phyloP scores from a whole-genome alignment of 2,113 vertebrate species.

The Scartelaos histophorus region DNA sequence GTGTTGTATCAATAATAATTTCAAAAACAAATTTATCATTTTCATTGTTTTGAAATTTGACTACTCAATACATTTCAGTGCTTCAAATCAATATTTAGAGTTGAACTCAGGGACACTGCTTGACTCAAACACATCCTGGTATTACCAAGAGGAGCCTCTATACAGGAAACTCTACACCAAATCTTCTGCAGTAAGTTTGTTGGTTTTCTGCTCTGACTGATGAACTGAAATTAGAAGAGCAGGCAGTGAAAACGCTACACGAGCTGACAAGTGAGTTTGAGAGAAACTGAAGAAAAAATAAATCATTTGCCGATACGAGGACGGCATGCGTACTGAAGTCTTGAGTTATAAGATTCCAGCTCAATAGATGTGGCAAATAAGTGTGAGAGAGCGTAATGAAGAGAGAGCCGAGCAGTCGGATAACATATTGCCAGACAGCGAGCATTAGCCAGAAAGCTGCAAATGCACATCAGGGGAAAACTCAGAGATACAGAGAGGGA shows the following conservation, averaged over 20 bases:
- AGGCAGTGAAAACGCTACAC: not conserved
- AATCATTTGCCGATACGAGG: slow-evolving; percentile 11
- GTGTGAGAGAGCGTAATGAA: slow-evolving; percentile 55
- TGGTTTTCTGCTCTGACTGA: not conserved
- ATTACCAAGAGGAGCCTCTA: not conserved
- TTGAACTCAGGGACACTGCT: not conserved
- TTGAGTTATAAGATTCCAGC: slow-evolving; percentile 39
- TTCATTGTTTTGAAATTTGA: too few species aligned
- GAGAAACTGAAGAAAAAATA: slow-evolving; percentile 19
- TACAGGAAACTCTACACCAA: not conserved
- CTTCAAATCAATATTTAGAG: not conserved
- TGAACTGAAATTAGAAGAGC: not conserved
- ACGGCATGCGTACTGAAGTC: slow-evolving; percentile 14
- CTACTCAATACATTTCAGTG: too few species aligned
- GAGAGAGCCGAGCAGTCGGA: slow-evolving; percentile 55
- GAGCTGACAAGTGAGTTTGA: slow-evolving; percentile 15
- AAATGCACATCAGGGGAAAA: slow-evolving; percentile 69
- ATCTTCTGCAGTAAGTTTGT: not conserved
- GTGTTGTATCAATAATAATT: not conserved
- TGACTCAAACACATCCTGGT: not conserved
- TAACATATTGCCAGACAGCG: slow-evolving; percentile 66
- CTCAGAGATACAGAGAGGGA: slow-evolving; percentile 64
- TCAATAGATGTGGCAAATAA: slow-evolving; percentile 44
- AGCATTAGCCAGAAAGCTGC: slow-evolving; percentile 67
- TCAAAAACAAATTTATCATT: too few species aligned